phyloP scores from a whole-genome alignment of 2,888 invertebrate genomes.

The Cantharis lateralis region DNA sequence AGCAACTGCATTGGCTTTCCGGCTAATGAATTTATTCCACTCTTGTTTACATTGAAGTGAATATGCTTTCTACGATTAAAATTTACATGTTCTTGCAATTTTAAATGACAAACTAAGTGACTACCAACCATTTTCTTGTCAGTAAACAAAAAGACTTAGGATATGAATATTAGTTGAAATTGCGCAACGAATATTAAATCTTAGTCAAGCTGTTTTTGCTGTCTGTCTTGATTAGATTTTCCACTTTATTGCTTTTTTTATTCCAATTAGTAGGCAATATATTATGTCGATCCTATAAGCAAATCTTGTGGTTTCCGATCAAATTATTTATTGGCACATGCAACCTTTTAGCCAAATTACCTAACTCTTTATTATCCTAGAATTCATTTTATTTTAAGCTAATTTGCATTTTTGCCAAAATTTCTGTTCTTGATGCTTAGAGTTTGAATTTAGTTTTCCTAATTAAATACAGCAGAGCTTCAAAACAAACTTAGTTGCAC shows the following conservation, averaged over 20 bases:
- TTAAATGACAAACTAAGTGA: not conserved
- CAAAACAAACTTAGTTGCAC: no score
- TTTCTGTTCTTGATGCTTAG: no score
- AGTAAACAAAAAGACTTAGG: not conserved
- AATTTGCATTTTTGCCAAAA: no score
- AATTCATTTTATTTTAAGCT: no score
- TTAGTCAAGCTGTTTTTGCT: not conserved
- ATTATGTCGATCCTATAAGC: no score
- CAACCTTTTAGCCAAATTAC: no score
- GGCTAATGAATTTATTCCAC: not conserved
- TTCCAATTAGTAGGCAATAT: not conserved
- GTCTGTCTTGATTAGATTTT: not conserved
- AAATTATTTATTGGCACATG: no score
- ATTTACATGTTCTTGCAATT: not conserved
- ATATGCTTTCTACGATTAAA: not conserved
- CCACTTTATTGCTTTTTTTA: not conserved
- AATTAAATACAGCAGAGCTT: no score
- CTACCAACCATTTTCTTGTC: not conserved
- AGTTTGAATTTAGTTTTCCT: no score
- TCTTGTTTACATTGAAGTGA: not conserved
- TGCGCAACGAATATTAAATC: not conserved
- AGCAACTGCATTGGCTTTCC: not conserved
- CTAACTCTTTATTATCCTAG: no score
- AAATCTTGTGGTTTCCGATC: no score
- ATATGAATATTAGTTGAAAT: not conserved